Conservation (phyloP, 2,113 vertebrate genomes). For the Gnathochromis pfefferi region DNA sequence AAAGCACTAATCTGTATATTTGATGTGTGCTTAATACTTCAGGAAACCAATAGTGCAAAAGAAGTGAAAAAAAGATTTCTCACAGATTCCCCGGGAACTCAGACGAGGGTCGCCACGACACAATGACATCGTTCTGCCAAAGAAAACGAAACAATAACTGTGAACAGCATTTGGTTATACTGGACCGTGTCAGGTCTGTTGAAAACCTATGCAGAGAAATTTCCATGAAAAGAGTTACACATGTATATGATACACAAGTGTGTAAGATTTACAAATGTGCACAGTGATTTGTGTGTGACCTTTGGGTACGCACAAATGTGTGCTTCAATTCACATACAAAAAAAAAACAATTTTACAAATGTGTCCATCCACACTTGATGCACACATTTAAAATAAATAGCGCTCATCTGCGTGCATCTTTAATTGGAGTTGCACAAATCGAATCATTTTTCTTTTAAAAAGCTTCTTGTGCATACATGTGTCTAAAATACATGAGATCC, state of each 20-base stretch:
- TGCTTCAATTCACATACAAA: background rate
- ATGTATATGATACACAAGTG: background rate
- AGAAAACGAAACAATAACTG: background rate
- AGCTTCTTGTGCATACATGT: background rate
- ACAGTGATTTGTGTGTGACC: background rate
- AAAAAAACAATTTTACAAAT: background rate
- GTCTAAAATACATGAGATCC: background rate
- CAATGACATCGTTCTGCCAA: conserved; percentile 76
- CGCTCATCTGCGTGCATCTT: background rate
- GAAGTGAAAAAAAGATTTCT: conserved; percentile 52
- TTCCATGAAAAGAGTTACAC: background rate
- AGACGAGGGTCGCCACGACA: conserved; percentile 88
- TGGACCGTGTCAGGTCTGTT: background rate
- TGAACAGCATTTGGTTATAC: background rate
- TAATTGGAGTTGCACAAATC: background rate
- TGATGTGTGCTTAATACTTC: background rate
- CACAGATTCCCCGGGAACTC: conserved; percentile 88
- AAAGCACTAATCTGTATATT: background rate
- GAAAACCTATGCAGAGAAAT: background rate
- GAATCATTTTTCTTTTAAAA: background rate
- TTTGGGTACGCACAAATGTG: background rate
- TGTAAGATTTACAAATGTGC: background rate
- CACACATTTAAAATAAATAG: fast-evolving
- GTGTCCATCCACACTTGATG: background rate
- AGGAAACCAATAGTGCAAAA: background rate